A percentile compares a stretch with the other conserved stretches of the same genome.
Evolutionary conservation across 2,113 vertebrate genomes (phyloP).

Genomic region (Cinclus mexicanus): DNA sequence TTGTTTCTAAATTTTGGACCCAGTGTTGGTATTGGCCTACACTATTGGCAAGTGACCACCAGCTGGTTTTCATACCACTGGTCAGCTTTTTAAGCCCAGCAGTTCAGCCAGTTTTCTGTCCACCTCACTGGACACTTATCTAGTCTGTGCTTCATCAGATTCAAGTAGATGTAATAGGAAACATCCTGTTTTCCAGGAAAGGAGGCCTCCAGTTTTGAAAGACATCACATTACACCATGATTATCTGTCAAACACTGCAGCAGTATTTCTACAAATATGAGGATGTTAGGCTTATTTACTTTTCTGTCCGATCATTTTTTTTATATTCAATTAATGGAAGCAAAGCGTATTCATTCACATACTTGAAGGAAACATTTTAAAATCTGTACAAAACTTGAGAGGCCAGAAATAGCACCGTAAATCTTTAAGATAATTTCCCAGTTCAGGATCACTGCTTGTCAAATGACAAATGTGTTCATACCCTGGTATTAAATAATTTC

Average conservation of each 20-base stretch:
- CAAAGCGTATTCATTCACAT: background rate
- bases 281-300: background rate
- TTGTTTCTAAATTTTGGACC: background rate
- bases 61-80: background rate
- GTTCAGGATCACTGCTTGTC: background rate
- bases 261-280: background rate
- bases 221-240: background rate
- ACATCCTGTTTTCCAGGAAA: background rate
- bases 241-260: accelerated
- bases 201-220: background rate
- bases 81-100: background rate
- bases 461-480: background rate
- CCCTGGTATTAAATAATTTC: background rate
- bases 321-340: background rate
- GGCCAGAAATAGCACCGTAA: background rate
- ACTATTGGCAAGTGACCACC: background rate
- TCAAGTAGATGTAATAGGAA: background rate
- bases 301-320: background rate
- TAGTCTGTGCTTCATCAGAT: background rate
- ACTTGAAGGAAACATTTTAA: background rate
- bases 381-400: background rate
- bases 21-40: background rate
- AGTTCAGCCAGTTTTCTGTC: background rate
- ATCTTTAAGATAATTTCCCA: background rate
- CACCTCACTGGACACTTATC: background rate